Evolutionary conservation across 1,140 invertebrate genomes (phyloP).

Genomic region (Plutomurus gul): DNA sequence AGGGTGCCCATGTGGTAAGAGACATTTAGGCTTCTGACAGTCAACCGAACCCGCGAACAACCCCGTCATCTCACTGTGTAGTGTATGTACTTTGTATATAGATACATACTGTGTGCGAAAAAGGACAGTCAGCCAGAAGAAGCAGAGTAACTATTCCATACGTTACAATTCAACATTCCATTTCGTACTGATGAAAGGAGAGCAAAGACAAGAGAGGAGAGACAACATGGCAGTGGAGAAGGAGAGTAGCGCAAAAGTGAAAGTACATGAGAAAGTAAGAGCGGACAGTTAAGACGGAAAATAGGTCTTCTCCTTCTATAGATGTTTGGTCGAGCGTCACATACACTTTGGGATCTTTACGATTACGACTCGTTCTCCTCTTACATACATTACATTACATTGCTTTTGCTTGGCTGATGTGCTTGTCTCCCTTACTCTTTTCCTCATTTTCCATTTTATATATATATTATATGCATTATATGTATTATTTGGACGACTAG

Average conservation of each 20-base stretch:
- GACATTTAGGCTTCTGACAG: conserved; percentile 30
- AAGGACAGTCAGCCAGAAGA: neutral
- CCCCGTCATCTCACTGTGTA: neutral
- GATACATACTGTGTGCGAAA: too few species aligned
- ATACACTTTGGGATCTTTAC: conserved; percentile 41
- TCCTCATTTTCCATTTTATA: neutral
- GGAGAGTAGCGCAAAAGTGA: neutral
- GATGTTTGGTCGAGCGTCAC: conserved; percentile 36
- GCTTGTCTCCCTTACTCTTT: neutral
- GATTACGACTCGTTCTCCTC: conserved; percentile 36
- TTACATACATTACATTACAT: conserved; percentile 34
- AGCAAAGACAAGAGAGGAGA: neutral
- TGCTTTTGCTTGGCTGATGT: conserved; percentile 13
- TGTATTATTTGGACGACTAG: too few species aligned
- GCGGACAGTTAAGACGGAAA: conserved; percentile 31
- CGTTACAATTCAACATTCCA: conserved; percentile 6
- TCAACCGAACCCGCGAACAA: neutral
- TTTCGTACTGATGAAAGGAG: neutral
- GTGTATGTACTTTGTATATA: too few species aligned
- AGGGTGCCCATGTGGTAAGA: conserved; percentile 32
- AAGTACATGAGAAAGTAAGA: neutral
- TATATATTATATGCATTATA: neutral
- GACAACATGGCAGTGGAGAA: neutral
- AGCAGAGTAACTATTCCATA: neutral
- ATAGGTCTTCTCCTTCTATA: conserved; percentile 15